Evolutionary conservation across 2,113 vertebrate species (phyloP).

Genomic region (Apistogramma diplotaenia): DNA sequence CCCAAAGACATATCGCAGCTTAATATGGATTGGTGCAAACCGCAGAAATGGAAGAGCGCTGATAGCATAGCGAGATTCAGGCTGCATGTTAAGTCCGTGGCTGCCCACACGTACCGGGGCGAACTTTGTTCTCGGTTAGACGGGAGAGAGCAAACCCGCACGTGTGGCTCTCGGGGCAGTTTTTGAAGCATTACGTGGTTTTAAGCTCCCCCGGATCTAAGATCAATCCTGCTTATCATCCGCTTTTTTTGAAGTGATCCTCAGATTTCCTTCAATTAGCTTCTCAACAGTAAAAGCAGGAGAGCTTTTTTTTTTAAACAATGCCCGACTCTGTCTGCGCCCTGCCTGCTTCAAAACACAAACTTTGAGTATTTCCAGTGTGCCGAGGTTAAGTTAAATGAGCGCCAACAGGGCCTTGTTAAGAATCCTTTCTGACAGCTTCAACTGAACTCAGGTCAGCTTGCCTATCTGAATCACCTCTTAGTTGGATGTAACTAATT

Average conservation of each 20-base stretch:
- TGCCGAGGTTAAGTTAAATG: conserved; percentile 11
- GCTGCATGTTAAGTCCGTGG: conserved; percentile 44
- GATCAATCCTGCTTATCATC: conserved; percentile 5
- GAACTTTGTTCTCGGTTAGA: conserved; percentile 19
- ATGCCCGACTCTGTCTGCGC: background rate
- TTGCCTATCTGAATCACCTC: conserved; percentile 51
- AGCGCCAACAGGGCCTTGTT: background rate
- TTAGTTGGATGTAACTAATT: conserved; percentile 41
- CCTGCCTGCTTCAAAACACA: background rate
- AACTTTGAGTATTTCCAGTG: background rate
- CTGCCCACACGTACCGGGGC: conserved; percentile 1
- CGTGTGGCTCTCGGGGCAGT: background rate
- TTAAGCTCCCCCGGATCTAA: conserved; percentile 4
- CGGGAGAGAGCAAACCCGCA: background rate
- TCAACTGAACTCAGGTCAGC: conserved; percentile 42
- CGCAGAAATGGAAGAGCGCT: conserved; percentile 45
- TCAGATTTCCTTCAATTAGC: conserved; percentile 4
- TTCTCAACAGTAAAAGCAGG: background rate
- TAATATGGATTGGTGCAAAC: conserved; percentile 71
- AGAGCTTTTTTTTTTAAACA: background rate
- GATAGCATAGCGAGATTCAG: conserved; percentile 34
- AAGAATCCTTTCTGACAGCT: conserved; percentile 46
- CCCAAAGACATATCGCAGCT: conserved; percentile 65
- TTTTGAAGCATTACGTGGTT: conserved; percentile 20
- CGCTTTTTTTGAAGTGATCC: conserved; percentile 11